These are phyloP conservation scores for Drosophila ohnishii DNA, from an alignment of 1,140 invertebrate species.

Conservation along the genomic window DNA sequence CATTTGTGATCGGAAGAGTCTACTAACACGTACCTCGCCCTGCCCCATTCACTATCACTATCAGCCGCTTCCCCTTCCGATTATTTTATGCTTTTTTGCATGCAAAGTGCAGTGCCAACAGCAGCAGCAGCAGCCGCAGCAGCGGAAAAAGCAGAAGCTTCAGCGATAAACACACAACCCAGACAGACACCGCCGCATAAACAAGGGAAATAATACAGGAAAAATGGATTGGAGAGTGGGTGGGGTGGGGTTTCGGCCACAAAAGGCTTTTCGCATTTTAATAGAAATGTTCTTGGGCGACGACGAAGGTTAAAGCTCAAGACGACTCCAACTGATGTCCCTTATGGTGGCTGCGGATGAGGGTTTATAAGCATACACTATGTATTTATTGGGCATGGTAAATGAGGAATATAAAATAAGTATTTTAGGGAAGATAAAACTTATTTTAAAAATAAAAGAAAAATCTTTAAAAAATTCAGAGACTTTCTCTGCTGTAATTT, in stretches of 20 bases:
- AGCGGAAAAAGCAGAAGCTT: conserved; percentile 17
- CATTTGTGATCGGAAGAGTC: conserved; percentile 44
- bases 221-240: background rate
- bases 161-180: conserved; percentile 61
- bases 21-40: conserved; percentile 22
- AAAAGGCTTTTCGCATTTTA: conserved; percentile 81
- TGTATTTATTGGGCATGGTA: background rate
- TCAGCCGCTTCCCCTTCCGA: conserved; percentile 28
- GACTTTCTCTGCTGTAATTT: too few relatives aligned
- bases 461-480: too few relatives aligned
- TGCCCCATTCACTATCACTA: background rate
- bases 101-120: conserved; percentile 77
- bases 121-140: background rate
- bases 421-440: too few relatives aligned
- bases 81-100: conserved; percentile 79
- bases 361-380: conserved; percentile 7
- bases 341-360: conserved; percentile 1
- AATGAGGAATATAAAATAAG: background rate
- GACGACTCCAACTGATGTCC: conserved; percentile 24
- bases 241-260: conserved; percentile 27
- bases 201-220: conserved; percentile 33
- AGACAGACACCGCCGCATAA: conserved; percentile 52
- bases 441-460: too few relatives aligned
- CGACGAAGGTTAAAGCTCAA: conserved; percentile 23
- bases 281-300: conserved; percentile 69